phyloP scores from a whole-genome alignment of 2,113 vertebrate genomes.

The Acanthisitta chloris region DNA sequence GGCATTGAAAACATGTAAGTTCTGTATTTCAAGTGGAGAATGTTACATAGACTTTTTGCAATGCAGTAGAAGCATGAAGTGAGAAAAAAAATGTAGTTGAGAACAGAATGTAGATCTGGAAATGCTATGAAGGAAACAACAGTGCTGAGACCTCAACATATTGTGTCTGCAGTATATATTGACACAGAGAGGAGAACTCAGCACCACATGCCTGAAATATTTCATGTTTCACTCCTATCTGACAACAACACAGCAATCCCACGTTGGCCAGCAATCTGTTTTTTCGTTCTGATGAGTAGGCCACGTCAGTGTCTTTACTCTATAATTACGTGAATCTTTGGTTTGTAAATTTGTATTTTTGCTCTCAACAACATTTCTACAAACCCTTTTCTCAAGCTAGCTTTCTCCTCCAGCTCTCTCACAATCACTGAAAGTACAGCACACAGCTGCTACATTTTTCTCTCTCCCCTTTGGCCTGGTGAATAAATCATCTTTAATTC shows the following conservation, averaged over 20 bases:
- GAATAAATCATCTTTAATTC: slow-evolving; percentile 45
- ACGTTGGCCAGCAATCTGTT: background rate
- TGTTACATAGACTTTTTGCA: background rate
- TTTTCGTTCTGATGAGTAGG: background rate
- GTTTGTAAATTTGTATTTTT: background rate
- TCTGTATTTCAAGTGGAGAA: background rate
- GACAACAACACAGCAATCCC: background rate
- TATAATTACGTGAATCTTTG: background rate
- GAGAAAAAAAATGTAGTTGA: background rate
- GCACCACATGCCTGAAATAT: background rate
- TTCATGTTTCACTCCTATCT: background rate
- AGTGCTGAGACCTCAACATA: background rate
- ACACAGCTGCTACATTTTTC: slow-evolving; percentile 3
- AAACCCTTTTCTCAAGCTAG: background rate
- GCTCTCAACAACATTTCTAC: background rate
- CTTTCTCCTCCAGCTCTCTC: background rate
- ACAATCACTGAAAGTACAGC: background rate
- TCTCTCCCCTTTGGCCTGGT: background rate
- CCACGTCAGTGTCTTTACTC: background rate
- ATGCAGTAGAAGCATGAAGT: background rate
- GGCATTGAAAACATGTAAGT: background rate
- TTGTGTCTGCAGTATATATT: background rate
- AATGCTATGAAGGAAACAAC: background rate
- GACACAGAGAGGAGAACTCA: background rate
- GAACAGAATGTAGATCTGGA: background rate